phyloP scores from a whole-genome alignment of 2,113 vertebrate genomes.

The Tychaedon coryphoeus region DNA sequence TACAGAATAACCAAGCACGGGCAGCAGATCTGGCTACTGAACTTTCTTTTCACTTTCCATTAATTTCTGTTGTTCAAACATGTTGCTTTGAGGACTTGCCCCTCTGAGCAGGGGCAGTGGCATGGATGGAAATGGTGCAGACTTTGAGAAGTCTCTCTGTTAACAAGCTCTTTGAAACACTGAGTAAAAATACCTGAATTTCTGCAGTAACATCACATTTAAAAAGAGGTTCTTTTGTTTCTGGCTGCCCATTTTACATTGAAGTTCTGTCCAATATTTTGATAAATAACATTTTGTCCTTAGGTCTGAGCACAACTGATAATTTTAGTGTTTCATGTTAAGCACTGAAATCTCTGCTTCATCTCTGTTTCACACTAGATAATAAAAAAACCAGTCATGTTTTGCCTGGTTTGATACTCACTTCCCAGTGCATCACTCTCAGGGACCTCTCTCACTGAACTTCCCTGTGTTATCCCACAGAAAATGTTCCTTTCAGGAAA shows the following conservation, averaged over 20 bases:
- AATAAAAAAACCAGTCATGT: neutral
- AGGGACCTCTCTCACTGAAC: neutral
- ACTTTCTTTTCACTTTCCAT: neutral
- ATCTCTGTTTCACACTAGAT: neutral
- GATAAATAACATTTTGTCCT: neutral
- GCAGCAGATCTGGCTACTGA: neutral
- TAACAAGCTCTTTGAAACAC: neutral
- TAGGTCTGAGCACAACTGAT: neutral
- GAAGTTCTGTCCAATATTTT: neutral
- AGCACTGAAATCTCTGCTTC: neutral
- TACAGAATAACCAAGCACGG: neutral
- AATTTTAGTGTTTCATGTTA: neutral
- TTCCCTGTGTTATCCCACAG: neutral
- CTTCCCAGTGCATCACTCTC: neutral
- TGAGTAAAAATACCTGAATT: neutral
- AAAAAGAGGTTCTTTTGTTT: neutral
- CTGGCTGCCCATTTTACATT: neutral
- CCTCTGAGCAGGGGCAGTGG: neutral
- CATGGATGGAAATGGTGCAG: rapidly evolving
- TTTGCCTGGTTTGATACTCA: neutral
- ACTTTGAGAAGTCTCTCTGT: neutral
- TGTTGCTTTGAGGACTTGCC: neutral
- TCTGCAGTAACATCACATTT: neutral
- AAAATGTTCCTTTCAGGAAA: neutral
- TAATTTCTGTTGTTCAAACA: rapidly evolving